Base-by-base conservation (phyloP, 2,888 invertebrate species). In the Stegophylla sp. region DNA sequence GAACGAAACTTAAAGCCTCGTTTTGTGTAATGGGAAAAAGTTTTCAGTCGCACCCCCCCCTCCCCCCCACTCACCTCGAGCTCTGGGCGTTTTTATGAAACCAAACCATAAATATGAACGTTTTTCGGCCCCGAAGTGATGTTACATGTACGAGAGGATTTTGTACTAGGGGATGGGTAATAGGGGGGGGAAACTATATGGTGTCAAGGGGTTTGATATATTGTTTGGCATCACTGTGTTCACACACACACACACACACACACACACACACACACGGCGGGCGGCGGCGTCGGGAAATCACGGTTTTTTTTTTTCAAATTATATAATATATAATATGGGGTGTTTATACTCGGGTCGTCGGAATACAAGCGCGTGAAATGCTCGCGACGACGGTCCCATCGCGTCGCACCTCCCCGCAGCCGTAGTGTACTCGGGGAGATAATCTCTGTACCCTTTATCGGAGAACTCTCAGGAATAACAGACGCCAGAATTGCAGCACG, bases 1-100 rank as follows among this genome's bases (percentile, higher is more conserved):
- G 56, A 67, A 56, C 26, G 79, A 69, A 61, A 79, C 79, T 79
- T 79, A 79, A 71, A 71, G 51, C 48, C 79, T 71, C 79, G 69
- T 77, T 69, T 77, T 51, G 61, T 71, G 79, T 79, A 79, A 79
- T 79, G 79, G 79, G 79, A 79, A 79, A 79, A 79, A 79, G 71
- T 79, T 79, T 79, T 79, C 20, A 61, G 28, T 53, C 20, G 9
- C 53, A 66, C 26, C 48, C 10, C 63, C n/a, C 0, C 64, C 1
- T 45, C 17, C 0, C 5, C 7, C 2, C 61, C 1, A 15, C 45
- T n/a, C 45, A 28, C 41, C n/a, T 34, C 28, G 28, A 43, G 13
- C 66, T 43, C n/a, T 41, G n/a, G 59, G 61, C 59, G 77, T 61
- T 79, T 69, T 71, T 79, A 79, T 71, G 79, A 71, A 71, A 71